Conservation (phyloP, 1,140 invertebrate genomes). For the Heliconius himera region DNA sequence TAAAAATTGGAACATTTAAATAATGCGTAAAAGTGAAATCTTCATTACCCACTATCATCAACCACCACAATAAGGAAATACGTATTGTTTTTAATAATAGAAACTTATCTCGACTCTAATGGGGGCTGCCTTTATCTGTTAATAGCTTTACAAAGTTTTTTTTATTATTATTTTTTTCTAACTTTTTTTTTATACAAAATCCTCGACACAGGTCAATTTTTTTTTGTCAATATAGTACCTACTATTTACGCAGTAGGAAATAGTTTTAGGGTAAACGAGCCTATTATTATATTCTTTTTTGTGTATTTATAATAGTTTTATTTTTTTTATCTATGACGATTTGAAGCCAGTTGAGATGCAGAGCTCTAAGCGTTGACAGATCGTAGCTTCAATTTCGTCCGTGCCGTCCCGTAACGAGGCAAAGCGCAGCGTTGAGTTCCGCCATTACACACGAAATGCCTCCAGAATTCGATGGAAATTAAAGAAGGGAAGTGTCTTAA, state of each 20-base stretch:
- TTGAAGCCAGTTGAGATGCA: too few relatives aligned
- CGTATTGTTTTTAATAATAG: conserved; percentile 26
- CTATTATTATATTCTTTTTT: background rate
- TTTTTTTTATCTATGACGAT: too few relatives aligned
- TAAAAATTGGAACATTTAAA: background rate
- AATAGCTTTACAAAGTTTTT: conserved; percentile 63
- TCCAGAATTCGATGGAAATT: too few relatives aligned
- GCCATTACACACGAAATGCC: too few relatives aligned
- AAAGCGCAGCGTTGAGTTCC: too few relatives aligned
- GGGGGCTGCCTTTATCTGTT: conserved; percentile 57
- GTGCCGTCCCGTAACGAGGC: too few relatives aligned
- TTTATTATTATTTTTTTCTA: conserved; percentile 52
- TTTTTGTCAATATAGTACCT: conserved; percentile 41
- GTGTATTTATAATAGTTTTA: background rate
- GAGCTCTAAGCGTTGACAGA: too few relatives aligned
- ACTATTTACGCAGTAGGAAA: conserved; percentile 49
- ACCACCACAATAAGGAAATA: conserved; percentile 25
- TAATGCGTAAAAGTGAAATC: conserved; percentile 21
- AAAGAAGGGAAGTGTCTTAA: too few relatives aligned
- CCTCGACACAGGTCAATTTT: conserved; percentile 45
- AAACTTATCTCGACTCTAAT: conserved; percentile 40
- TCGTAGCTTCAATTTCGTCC: too few relatives aligned
- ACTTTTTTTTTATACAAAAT: conserved; percentile 42
- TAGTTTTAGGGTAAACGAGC: conserved; percentile 42
- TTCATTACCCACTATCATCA: conserved; percentile 15